Percentiles rank a stretch among this genome's conserved stretches.
phyloP scores from a whole-genome alignment of 2,113 vertebrate species.

The Myanophis thanlyinensis region DNA sequence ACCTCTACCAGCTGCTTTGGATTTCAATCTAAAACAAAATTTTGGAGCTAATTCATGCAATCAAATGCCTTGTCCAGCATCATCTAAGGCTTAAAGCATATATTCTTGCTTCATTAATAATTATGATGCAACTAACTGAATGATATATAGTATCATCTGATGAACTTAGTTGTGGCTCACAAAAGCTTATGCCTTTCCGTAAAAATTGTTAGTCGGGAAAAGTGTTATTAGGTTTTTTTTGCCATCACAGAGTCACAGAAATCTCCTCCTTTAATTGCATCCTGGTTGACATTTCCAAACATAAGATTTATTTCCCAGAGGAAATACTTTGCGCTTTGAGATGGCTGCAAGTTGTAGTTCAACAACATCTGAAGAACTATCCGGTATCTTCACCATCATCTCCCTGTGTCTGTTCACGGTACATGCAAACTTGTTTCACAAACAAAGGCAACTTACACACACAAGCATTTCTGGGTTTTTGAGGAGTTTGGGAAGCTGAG shows the following conservation, averaged over 20 bases:
- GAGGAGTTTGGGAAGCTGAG: not conserved
- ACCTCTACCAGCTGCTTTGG: conserved; percentile 22
- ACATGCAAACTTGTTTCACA: not conserved
- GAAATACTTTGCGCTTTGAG: not conserved
- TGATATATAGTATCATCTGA: not conserved
- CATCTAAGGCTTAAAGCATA: not conserved
- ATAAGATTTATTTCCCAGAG: not conserved
- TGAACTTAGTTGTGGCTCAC: not conserved
- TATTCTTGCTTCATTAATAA: conserved; percentile 19
- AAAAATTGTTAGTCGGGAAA: not conserved
- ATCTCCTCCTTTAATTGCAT: not conserved
- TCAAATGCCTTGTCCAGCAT: not conserved
- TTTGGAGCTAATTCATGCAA: not conserved
- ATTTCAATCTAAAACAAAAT: conserved; percentile 39
- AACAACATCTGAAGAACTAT: not conserved
- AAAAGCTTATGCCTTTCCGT: not conserved
- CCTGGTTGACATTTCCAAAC: conserved; percentile 2
- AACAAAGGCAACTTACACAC: not conserved
- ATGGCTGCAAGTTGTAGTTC: not conserved
- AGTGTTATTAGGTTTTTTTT: not conserved
- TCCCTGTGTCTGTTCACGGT: not conserved
- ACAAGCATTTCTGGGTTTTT: not conserved
- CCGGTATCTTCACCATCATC: not conserved
- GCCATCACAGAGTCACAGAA: not conserved
- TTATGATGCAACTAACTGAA: not conserved